Conservation (phyloP, 2,797 vertebrate species). For the Gadopsis bispinosus region DNA sequence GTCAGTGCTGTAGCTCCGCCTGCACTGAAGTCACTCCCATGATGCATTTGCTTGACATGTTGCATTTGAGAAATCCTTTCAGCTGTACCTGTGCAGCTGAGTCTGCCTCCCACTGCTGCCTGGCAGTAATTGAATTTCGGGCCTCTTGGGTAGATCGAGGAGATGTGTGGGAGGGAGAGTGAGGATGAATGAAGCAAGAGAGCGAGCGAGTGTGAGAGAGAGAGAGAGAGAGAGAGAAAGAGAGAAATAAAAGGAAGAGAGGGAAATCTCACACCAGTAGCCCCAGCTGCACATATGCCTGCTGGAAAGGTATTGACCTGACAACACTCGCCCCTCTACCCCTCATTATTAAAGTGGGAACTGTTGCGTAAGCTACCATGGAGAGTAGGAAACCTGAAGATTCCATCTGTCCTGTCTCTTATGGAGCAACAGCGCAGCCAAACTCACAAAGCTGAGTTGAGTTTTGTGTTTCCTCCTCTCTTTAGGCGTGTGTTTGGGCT, state of each 20-base stretch:
- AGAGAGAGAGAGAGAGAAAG: not conserved
- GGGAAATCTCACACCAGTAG: conserved; percentile 37
- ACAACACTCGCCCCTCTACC: conserved; percentile 29
- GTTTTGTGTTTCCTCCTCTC: conserved; percentile 14
- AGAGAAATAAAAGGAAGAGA: conserved; percentile 9
- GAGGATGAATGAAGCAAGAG: conserved; percentile 60
- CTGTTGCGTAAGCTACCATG: conserved; percentile 60
- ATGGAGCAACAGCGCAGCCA: conserved; percentile 12
- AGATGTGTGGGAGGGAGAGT: conserved; percentile 59
- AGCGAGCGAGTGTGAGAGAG: conserved; percentile 1
- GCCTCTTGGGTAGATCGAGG: conserved; percentile 63
- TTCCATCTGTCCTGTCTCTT: conserved; percentile 33
- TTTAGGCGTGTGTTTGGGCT: not conserved
- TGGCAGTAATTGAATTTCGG: conserved; percentile 79
- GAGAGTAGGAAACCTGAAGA: conserved; percentile 45
- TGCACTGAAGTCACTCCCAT: conserved; percentile 34
- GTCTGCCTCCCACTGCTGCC: conserved; percentile 49
- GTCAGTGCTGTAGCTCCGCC: conserved; percentile 13
- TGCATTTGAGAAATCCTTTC: conserved; percentile 57
- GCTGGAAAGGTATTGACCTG: conserved; percentile 50
- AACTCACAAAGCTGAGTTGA: conserved; percentile 16
- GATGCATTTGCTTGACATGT: conserved; percentile 48
- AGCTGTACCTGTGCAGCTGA: conserved; percentile 65
- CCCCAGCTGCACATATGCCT: conserved; percentile 46
- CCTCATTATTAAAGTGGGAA: conserved; percentile 54